Base-by-base conservation (phyloP, 53 echinoderm and acorn worm species). In the Echinometra lucunter region DNA sequence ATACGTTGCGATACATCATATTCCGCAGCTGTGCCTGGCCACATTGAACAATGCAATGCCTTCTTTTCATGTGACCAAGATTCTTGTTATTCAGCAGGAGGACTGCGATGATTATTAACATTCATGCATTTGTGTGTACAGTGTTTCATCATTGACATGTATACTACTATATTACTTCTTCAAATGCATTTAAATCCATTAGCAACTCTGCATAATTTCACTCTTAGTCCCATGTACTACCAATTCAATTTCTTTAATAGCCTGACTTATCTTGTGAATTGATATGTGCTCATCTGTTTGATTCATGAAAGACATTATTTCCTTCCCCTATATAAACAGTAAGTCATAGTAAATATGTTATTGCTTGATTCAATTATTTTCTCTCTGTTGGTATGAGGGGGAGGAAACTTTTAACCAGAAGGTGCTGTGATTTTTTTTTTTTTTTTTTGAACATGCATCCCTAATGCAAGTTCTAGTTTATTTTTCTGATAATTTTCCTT, bases 61-160 rank as follows among this genome's bases (percentile, higher is more conserved):
- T 78, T 78, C 78, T 78, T 21, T n/a, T 78, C 42, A 42, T 78
- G 78, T 38, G 42, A 78, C 78, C 72, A 72, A 72, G 72, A 15
- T 28, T 35, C 72, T 16, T 37, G 18, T 35, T 78, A 78, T 78
- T 40, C 6, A 42, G 21, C 42, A 19, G 0, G 38, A 19, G 35
- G 42, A 69, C 69, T 34, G 42, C 42, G 21, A 78, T 78, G 78
- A 42, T 6, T 16, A 40, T n/a, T n/a, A n/a, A 42, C 38, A 42
- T 78, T 11, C 72, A 72, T 35, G 4, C 13, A 12, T 70, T 38
- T 78, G 40, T 78, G 23, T 78, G 69, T 78, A 78, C 38, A 42
- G 78, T 18, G 35, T 18, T 38, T 78, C 38, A 78, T 21, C 63
- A 18, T 42, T 38, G 78, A 42, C 18, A 40, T 18, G 15, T 34